Conservation (phyloP, 2,888 invertebrate genomes). For the Drosophila prolongata region DNA sequence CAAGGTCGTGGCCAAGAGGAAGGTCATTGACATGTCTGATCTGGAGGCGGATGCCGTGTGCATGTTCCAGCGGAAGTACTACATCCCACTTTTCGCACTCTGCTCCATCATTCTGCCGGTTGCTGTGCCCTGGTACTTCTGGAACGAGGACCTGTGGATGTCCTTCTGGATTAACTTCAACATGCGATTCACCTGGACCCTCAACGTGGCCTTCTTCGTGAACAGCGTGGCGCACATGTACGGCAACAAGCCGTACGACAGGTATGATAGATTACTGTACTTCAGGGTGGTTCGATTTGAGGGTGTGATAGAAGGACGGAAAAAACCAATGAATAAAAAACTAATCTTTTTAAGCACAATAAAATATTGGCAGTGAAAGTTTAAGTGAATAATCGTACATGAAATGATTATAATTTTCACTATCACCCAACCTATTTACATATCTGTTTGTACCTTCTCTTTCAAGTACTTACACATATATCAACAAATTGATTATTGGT, state of each 20-base stretch:
- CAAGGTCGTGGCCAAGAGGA: slow-evolving; percentile 89
- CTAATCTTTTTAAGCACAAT: too few relatives aligned
- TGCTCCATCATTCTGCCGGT: slow-evolving; percentile 89
- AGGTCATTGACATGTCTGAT: slow-evolving; percentile 89
- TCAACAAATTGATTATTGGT: too few relatives aligned
- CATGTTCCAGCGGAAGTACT: slow-evolving; percentile 91
- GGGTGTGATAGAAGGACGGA: not conserved
- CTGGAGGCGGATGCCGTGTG: slow-evolving; percentile 90
- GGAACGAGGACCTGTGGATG: slow-evolving; percentile 91
- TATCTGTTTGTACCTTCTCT: too few relatives aligned
- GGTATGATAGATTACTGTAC: slow-evolving; percentile 84
- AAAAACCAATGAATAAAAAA: not conserved
- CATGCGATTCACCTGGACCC: slow-evolving; percentile 91
- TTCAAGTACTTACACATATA: too few relatives aligned
- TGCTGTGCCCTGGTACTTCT: slow-evolving; percentile 91
- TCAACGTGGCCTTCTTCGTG: slow-evolving; percentile 97
- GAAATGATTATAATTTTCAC: too few relatives aligned
- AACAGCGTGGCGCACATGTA: slow-evolving; percentile 97
- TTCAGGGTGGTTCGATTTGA: not conserved
- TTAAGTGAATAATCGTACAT: too few relatives aligned
- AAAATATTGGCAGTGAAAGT: too few relatives aligned
- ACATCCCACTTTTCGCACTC: slow-evolving; percentile 90
- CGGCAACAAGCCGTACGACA: slow-evolving; percentile 96
- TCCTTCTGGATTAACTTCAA: slow-evolving; percentile 94
- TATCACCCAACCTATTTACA: too few relatives aligned